These are phyloP conservation scores for Pecten maximus DNA, from an alignment of 2,888 invertebrate species.

Conservation along the genomic window DNA sequence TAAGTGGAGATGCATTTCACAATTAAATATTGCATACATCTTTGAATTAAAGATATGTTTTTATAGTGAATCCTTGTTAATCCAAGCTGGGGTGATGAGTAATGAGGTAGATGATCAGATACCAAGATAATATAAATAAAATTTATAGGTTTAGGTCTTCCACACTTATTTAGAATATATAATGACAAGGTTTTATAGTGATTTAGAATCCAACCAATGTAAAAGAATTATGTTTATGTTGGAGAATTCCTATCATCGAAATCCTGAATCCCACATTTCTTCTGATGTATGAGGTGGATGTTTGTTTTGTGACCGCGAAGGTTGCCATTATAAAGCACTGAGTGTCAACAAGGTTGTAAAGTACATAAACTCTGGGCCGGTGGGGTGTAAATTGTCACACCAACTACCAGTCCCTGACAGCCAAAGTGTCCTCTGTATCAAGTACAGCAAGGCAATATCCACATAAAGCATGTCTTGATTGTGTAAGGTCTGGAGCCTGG, in stretches of 20 bases:
- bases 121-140: not conserved
- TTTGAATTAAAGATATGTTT: not conserved
- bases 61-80: not conserved
- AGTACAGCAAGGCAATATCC: not conserved
- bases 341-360: not conserved
- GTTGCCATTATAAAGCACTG: not conserved
- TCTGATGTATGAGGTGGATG: constrained; percentile 1
- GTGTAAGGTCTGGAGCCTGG: not conserved
- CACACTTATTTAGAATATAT: not conserved
- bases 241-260: not conserved
- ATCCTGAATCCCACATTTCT: not conserved
- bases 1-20: not conserved
- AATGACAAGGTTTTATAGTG: not conserved
- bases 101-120: not conserved
- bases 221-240: not conserved
- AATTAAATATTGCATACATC: not conserved
- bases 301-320: not conserved
- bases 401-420: constrained; percentile 1
- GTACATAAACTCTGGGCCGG: not conserved
- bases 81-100: not conserved
- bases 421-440: not conserved
- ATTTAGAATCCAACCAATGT: not conserved
- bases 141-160: too few relatives aligned
- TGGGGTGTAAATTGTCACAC: not conserved
- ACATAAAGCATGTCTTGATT: not conserved